These are phyloP conservation scores for Leptinotarsa juncta DNA, from an alignment of 2,888 invertebrate genomes.

Conservation along the genomic window DNA sequence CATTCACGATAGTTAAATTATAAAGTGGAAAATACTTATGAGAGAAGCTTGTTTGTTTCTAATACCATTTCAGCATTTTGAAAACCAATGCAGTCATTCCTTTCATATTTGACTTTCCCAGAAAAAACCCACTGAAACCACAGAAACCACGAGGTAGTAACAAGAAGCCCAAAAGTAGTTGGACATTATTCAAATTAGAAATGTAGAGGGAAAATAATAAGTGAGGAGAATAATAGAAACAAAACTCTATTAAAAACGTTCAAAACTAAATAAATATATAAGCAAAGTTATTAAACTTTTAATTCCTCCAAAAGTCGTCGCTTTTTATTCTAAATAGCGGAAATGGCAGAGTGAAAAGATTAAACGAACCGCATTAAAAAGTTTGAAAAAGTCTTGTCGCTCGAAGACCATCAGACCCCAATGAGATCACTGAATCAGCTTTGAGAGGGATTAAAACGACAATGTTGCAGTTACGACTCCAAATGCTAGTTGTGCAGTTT, in stretches of 20 bases:
- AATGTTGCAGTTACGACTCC: conserved; percentile 33
- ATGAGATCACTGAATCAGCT: conserved; percentile 39
- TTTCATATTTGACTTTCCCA: neutral
- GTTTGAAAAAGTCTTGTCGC: conserved; percentile 37
- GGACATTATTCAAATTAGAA: conserved; percentile 11
- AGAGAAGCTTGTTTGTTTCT: too few relatives aligned
- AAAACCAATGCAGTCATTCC: neutral
- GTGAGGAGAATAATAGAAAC: conserved; percentile 28
- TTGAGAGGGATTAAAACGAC: conserved; percentile 36
- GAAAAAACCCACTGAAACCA: neutral
- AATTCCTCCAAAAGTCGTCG: conserved; percentile 38
- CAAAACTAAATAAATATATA: conserved; percentile 31
- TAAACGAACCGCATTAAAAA: conserved; percentile 47
- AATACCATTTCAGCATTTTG: neutral
- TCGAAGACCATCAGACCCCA: conserved; percentile 37
- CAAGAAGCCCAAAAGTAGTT: neutral
- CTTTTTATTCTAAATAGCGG: conserved; percentile 42
- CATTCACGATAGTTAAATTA: too few relatives aligned
- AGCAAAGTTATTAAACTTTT: conserved; percentile 40
- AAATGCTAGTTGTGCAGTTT: conserved; percentile 6
- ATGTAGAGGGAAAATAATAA: conserved; percentile 29
- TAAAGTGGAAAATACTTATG: too few relatives aligned
- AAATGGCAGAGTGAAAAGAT: conserved; percentile 41
- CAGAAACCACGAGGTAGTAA: neutral
- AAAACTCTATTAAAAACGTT: conserved; percentile 37